phyloP scores from a whole-genome alignment of 2,113 vertebrate species.

The Pipra filicauda region DNA sequence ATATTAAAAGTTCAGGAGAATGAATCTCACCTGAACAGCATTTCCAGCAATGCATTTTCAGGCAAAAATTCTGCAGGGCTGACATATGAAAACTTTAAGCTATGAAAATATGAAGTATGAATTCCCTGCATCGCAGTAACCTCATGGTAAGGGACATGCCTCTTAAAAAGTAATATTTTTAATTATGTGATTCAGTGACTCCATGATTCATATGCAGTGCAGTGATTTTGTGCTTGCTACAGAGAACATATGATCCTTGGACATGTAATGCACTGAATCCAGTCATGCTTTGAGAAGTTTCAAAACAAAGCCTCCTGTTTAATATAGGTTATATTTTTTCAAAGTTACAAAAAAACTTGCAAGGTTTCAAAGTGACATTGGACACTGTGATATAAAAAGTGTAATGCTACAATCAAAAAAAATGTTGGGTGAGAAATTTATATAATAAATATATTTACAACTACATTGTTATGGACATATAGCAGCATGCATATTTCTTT shows the following conservation, averaged over 20 bases:
- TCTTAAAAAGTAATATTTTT: neutral
- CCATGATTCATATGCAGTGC: neutral
- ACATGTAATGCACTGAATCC: neutral
- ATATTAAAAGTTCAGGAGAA: neutral
- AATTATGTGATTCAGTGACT: neutral
- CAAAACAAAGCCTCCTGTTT: neutral
- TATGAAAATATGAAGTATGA: neutral
- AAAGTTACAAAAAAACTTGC: neutral
- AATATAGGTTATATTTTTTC: neutral
- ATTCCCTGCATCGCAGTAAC: neutral
- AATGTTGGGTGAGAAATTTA: neutral
- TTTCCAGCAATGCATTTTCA: neutral
- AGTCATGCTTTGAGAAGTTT: neutral
- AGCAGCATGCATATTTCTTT: neutral
- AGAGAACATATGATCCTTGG: neutral
- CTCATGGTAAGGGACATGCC: neutral
- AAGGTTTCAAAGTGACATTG: neutral
- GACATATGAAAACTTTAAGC: neutral
- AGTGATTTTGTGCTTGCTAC: neutral
- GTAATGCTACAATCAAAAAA: neutral
- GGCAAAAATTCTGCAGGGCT: neutral
- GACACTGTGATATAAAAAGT: neutral
- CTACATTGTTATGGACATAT: neutral
- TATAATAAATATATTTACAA: neutral
- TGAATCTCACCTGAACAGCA: neutral